Evolutionary conservation across 2,113 vertebrate genomes (phyloP).

Genomic region (Brienomyrus brachyistius): DNA sequence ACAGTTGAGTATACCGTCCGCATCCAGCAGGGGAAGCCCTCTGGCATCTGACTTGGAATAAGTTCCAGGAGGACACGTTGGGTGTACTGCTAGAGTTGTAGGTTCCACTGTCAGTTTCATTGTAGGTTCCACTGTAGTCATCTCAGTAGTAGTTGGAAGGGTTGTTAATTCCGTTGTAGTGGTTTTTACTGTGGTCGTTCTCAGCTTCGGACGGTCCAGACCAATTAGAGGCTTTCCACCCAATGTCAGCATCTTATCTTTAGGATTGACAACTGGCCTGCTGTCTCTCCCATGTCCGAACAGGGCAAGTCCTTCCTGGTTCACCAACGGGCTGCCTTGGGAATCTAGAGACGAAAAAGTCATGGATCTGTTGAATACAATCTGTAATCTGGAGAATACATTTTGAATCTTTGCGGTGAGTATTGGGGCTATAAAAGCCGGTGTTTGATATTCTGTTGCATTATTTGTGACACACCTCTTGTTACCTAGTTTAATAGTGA

Average conservation of each 20-base stretch:
- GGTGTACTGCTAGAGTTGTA: conserved; percentile 50
- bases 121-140: conserved; percentile 57
- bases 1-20: conserved; percentile 73
- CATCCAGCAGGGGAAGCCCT: conserved; percentile 67
- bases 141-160: conserved; percentile 55
- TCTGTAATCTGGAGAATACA: background rate
- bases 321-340: conserved; percentile 82
- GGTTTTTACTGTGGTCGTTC: conserved; percentile 55
- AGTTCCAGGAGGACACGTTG: conserved; percentile 84
- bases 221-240: conserved; percentile 88
- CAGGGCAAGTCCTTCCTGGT: conserved; percentile 82
- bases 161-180: conserved; percentile 54
- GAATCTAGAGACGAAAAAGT: conserved; percentile 63
- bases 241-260: conserved; percentile 82
- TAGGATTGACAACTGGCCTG: conserved; percentile 81
- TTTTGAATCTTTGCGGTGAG: background rate
- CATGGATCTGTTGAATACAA: background rate
- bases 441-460: background rate
- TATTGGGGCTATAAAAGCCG: background rate
- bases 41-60: conserved; percentile 67
- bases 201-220: conserved; percentile 71
- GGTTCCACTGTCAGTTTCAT: conserved; percentile 50
- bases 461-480: background rate
- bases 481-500: background rate
- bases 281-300: conserved; percentile 86